Base-by-base conservation (phyloP, 1,140 invertebrate species). In the Drosophila baimaii region DNA sequence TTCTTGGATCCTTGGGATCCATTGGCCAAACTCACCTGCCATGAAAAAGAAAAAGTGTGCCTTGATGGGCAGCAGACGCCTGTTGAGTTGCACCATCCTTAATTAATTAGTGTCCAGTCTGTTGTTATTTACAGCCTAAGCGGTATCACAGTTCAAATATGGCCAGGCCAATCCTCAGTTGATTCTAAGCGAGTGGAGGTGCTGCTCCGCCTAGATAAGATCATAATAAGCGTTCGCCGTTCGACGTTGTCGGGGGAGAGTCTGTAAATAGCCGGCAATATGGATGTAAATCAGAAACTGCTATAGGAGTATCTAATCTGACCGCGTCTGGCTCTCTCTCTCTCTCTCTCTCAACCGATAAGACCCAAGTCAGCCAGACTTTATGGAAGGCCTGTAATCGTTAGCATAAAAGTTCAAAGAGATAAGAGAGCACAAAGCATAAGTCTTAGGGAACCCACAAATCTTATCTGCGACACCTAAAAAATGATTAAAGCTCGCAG, bases 31-130 rank as follows among this genome's bases (percentile, higher is more conserved):
- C 93, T 95, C 92, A 96, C 96, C 95, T 79, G 95, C 95, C 94
- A 97, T 96, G 75, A 97, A 96, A 83, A 96, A 96, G 88, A 97
- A 96, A 71, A 94, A 97, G 90, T 97, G 96, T 2, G 94, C 94
- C 93, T 97, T 97, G n/a, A 97, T 93, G 9, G 96, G 95, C 90
- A 97, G 75, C 43, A 96, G 93, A 35, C 93, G 93, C 55, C 80
- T 93, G 88, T 95, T 94, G n/a, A 96, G 93, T 85, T 94, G 94
- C 66, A 94, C 92, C 92, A 93, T 54, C 0, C 8, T 23, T n/a
- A 54, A 23, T n/a, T n/a, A 12, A 10, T 21, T 7, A 21, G 94
- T 77, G 49, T 91, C 73, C 64, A 39, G 59, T 57, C n/a, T 21
- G 31, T 21, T 15, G 51, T 21, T 15, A 47, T 37, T 21, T 51